These are phyloP conservation scores for Philypnodon macrostomus DNA, from an alignment of 2,797 vertebrate genomes.

Conservation along the genomic window DNA sequence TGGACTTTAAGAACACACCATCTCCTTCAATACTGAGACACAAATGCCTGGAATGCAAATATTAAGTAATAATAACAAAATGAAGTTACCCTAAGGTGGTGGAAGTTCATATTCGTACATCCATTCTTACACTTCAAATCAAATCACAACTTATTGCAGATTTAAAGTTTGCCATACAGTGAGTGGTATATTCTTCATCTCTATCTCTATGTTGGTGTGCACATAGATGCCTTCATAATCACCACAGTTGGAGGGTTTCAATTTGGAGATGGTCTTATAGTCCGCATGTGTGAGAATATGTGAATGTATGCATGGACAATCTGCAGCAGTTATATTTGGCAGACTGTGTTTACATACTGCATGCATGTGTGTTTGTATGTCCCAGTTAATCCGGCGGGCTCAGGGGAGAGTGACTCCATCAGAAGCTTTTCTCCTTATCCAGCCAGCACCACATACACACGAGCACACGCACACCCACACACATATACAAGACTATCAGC, in stretches of 20 bases:
- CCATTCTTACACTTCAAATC: not conserved
- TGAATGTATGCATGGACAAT: conserved; percentile 19
- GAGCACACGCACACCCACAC: conserved; percentile 5
- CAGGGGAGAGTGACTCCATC: conserved; percentile 64
- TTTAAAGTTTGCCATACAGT: too few relatives aligned
- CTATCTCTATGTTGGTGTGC: conserved; percentile 1
- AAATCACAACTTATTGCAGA: too few relatives aligned
- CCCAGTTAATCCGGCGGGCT: conserved; percentile 64
- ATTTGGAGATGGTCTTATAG: not conserved
- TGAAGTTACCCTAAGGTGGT: not conserved
- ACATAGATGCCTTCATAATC: not conserved
- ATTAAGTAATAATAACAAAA: not conserved
- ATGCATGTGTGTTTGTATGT: conserved; percentile 30
- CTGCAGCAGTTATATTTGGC: conserved; percentile 24
- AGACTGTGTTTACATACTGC: conserved; percentile 13
- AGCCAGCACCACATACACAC: conserved; percentile 26
- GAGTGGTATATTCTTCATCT: conserved; percentile 2
- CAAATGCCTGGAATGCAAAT: not conserved
- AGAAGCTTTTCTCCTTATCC: conserved; percentile 63
- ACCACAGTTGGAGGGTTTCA: not conserved
- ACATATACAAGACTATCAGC: conserved; percentile 22
- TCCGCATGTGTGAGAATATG: conserved; percentile 6
- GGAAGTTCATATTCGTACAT: not conserved
- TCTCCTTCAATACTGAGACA: too few relatives aligned
- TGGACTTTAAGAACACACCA: too few relatives aligned